A percentile compares a stretch with the other conserved stretches of the same genome.
These are phyloP conservation scores for Butorides virescens DNA, from an alignment of 2,113 vertebrate species.

Conservation along the genomic window DNA sequence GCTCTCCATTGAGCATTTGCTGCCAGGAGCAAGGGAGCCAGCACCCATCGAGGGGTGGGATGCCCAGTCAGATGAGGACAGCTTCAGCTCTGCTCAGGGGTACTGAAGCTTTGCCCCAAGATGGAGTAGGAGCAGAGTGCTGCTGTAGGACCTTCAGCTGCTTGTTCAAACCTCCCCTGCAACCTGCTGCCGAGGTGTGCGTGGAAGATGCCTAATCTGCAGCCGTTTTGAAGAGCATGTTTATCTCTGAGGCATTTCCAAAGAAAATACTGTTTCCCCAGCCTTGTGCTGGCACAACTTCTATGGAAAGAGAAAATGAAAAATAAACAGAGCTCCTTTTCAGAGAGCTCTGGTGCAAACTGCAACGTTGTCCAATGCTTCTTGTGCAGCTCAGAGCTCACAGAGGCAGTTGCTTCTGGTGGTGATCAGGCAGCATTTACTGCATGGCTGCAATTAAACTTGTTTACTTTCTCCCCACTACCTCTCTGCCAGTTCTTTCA, in stretches of 20 bases:
- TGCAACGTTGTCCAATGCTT: not conserved
- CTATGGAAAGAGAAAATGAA: conserved; percentile 21
- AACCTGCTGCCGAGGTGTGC: not conserved
- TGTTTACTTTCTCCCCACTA: not conserved
- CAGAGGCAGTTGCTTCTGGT: not conserved
- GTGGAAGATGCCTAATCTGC: not conserved
- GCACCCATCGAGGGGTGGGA: not conserved
- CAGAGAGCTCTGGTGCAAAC: not conserved
- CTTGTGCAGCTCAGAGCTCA: not conserved
- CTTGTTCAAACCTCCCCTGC: not conserved
- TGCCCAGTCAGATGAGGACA: not conserved
- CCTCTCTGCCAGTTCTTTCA: not conserved
- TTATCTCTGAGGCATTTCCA: conserved; percentile 43
- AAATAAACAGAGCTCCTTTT: conserved; percentile 40
- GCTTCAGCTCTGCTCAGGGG: not conserved
- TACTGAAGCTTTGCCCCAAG: not conserved
- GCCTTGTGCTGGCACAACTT: conserved; percentile 32
- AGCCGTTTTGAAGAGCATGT: not conserved
- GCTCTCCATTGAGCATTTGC: rapidly evolving
- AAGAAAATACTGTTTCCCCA: conserved; percentile 37
- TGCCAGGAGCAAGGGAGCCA: not conserved
- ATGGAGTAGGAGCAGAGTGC: not conserved
- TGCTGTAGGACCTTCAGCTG: not conserved
- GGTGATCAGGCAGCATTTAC: not conserved
- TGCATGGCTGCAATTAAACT: not conserved